Evolutionary conservation across 2,113 vertebrate species (phyloP).

Genomic region (Tapirus terrestris): DNA sequence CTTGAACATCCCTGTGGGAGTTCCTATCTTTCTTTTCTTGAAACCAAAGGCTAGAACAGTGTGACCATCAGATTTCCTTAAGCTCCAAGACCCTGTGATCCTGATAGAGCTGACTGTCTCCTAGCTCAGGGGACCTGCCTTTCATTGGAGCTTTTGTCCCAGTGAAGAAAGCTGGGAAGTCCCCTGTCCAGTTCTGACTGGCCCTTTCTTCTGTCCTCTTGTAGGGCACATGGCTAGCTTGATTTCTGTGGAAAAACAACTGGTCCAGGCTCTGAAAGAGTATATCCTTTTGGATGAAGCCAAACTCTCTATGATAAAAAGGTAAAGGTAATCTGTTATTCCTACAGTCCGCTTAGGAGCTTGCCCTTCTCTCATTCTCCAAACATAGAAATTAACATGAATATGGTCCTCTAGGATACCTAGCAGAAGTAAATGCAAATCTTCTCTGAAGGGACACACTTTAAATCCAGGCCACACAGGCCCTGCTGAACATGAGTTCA

Average conservation of each 20-base stretch:
- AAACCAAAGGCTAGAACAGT: background rate
- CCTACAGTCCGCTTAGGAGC: background rate
- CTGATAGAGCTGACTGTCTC: background rate
- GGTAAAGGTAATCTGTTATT: conserved; percentile 80
- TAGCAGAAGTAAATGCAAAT: background rate
- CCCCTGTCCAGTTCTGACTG: background rate
- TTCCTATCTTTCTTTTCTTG: background rate
- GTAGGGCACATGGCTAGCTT: conserved; percentile 93
- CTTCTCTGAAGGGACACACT: background rate
- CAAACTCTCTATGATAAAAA: conserved; percentile 91
- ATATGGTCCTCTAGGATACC: background rate
- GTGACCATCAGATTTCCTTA: background rate
- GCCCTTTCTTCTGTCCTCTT: background rate
- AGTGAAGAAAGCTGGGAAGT: background rate
- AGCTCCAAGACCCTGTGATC: background rate
- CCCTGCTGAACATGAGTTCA: background rate
- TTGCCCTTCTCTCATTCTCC: background rate
- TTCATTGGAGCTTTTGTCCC: background rate
- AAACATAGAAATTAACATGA: background rate
- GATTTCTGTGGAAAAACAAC: conserved; percentile 91
- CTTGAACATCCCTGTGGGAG: background rate
- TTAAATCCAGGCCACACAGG: background rate
- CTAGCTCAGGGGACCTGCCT: background rate
- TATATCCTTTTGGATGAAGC: conserved; percentile 92
- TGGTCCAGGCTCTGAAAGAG: conserved; percentile 93